Evolutionary conservation across 1,140 invertebrate species (phyloP).

Genomic region (Goniozus legneri): DNA sequence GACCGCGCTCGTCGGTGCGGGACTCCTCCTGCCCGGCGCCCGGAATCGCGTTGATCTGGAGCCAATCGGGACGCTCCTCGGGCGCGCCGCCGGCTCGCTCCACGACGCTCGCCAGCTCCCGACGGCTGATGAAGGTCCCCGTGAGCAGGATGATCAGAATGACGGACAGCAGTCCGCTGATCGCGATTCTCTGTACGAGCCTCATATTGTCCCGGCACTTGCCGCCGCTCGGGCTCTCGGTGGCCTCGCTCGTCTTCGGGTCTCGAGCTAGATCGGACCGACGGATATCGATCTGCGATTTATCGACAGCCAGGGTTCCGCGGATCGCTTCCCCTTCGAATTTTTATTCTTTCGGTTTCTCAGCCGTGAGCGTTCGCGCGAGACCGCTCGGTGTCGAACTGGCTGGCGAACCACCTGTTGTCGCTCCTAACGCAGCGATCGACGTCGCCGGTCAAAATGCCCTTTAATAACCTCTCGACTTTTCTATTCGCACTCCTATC

Average conservation of each 20-base stretch:
- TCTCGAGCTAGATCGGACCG: no score
- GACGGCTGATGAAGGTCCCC: constrained; percentile 42
- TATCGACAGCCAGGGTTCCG: neutral
- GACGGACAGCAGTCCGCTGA: constrained; percentile 48
- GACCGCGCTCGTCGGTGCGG: constrained; percentile 37
- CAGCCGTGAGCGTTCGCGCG: no score
- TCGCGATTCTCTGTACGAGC: constrained; percentile 46
- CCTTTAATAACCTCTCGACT: no score
- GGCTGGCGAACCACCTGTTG: constrained; percentile 46
- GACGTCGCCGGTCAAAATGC: constrained; percentile 24
- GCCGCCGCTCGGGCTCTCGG: constrained; percentile 26
- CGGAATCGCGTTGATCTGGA: constrained; percentile 39
- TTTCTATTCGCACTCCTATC: no score
- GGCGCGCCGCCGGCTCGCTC: constrained; percentile 40
- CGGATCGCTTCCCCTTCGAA: neutral
- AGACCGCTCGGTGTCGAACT: constrained; percentile 10
- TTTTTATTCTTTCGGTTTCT: no score
- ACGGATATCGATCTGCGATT: neutral
- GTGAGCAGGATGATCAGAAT: constrained; percentile 47
- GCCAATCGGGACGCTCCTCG: constrained; percentile 41
- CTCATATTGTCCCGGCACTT: constrained; percentile 40
- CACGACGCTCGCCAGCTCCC: constrained; percentile 38
- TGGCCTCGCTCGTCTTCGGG: constrained; percentile 34
- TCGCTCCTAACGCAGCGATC: constrained; percentile 30
- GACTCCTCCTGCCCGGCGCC: constrained; percentile 31